Base-by-base conservation (phyloP, 2,888 invertebrate genomes). In the Crioceris asparagi region DNA sequence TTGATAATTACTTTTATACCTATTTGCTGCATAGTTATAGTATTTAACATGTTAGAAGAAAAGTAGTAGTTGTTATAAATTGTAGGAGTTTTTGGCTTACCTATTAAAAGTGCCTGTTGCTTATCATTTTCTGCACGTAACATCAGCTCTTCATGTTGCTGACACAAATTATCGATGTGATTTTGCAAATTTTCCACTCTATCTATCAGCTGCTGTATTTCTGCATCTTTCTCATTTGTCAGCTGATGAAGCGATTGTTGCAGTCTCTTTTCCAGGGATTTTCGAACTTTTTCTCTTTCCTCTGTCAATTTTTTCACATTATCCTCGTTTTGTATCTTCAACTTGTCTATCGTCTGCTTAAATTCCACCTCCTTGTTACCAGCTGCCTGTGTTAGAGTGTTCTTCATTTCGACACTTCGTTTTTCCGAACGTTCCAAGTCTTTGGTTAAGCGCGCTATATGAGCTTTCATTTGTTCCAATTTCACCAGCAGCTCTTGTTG, bases 71-170 rank as follows among this genome's bases (percentile, higher is more conserved):
- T n/a, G n/a, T n/a, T n/a, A n/a, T n/a, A n/a, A n/a, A n/a, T n/a
- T n/a, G n/a, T n/a, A n/a, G n/a, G n/a, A n/a, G n/a, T n/a, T n/a
- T n/a, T n/a, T 26, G 7, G 12, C 48, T 49, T 30, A 81, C 86
- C 80, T 60, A 93, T 78, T 10, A 92, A 69, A 38, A 87, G 65
- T 14, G 91, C 86, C 67, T 93, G 92, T 54, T 94, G 93, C 51
- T 93, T 92, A 53, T 94, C 93, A 59, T 91, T 92, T 67, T 94
- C 93, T 0, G 92, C 91, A 33, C 91, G 67, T 29, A 93, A 67
- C 60, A 93, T 74, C 1, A 88, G 79, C 58, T 93, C 93, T 55
- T 94, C 93, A 47, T 93, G 86, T 52, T 94, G 93, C 54, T 91
- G 75, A 55, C 86, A 81, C n/a, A 92, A 65, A 53, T 79, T 82